phyloP scores from a whole-genome alignment of 1,140 invertebrate species.

The Meloidogyne exigua region DNA sequence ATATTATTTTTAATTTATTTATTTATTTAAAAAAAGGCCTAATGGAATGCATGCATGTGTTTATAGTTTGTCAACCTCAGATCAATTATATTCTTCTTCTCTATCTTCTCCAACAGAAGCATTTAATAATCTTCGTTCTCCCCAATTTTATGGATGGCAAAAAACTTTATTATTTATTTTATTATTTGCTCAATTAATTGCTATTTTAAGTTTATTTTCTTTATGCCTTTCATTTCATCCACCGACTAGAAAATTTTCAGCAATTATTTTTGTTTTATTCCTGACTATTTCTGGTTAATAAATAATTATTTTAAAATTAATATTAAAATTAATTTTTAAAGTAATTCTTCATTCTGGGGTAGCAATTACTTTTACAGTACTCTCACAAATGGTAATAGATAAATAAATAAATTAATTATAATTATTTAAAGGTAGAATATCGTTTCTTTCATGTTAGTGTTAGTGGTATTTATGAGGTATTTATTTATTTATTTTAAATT shows the following conservation, averaged over 20 bases:
- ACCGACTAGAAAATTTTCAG: constrained; percentile 30
- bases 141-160: constrained; percentile 54
- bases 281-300: constrained; percentile 36
- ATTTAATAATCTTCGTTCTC: constrained; percentile 40
- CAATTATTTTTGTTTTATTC: constrained; percentile 31
- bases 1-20: neutral
- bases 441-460: constrained; percentile 51
- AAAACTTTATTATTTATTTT: constrained; percentile 38
- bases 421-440: constrained; percentile 34
- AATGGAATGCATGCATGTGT: constrained; percentile 53
- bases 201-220: constrained; percentile 41
- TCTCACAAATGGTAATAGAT: constrained; percentile 46
- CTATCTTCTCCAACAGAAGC: constrained; percentile 7
- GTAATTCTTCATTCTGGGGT: constrained; percentile 38
- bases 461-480: constrained; percentile 50
- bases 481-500: neutral
- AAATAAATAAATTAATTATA: neutral
- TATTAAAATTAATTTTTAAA: constrained; percentile 8
- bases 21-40: constrained; percentile 34
- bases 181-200: constrained; percentile 38
- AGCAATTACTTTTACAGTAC: constrained; percentile 41
- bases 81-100: constrained; percentile 51
- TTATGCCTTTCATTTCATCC: constrained; percentile 44
- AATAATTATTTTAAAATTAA: neutral
- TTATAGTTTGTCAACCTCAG: constrained; percentile 43